These are phyloP conservation scores for Galerucella pusilla DNA, from an alignment of 2,888 invertebrate species.

Conservation along the genomic window DNA sequence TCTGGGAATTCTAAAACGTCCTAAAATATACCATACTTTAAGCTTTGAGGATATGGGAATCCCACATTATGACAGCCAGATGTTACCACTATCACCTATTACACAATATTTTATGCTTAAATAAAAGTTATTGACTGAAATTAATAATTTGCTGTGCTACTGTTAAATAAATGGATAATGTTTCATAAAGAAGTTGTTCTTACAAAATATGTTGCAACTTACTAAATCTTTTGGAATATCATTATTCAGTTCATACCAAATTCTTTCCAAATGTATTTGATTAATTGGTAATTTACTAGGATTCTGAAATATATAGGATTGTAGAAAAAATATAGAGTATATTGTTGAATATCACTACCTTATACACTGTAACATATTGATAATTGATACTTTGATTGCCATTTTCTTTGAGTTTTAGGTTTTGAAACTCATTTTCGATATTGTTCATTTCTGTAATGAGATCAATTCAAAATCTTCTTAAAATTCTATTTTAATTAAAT, in stretches of 20 bases:
- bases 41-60: conserved; percentile 4
- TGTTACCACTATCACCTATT: not conserved
- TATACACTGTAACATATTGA: conserved; percentile 51
- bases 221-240: conserved; percentile 50
- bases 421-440: conserved; percentile 22
- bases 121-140: not conserved
- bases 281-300: conserved; percentile 71
- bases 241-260: conserved; percentile 49
- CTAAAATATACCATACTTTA: conserved; percentile 44
- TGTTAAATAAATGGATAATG: not conserved
- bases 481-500: not conserved
- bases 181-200: not conserved
- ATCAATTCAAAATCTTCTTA: not conserved
- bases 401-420: conserved; percentile 38
- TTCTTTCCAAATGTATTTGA: conserved; percentile 59
- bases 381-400: conserved; percentile 41
- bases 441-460: conserved; percentile 9
- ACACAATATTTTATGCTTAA: not conserved
- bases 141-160: not conserved
- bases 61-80: not conserved
- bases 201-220: conserved; percentile 39
- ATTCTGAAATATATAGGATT: conserved; percentile 66
- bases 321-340: conserved; percentile 29
- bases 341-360: conserved; percentile 44
- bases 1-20: conserved; percentile 47